Conservation (phyloP, 2,888 invertebrate species). For the Drosophila multiciliata region DNA sequence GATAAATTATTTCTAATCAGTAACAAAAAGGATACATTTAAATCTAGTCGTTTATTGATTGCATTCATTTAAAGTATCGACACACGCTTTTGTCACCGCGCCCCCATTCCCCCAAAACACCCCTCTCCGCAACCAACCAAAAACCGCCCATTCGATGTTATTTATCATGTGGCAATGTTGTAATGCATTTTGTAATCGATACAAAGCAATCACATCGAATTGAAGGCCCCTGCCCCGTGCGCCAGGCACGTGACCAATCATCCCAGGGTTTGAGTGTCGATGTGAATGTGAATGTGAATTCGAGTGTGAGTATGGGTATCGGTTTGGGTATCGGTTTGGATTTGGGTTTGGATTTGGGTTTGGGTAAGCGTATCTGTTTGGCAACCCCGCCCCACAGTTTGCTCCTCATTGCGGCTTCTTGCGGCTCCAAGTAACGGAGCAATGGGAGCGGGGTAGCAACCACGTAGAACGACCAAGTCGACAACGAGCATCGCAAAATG, state of each 20-base stretch:
- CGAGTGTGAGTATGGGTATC: neutral
- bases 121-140: neutral
- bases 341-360: neutral
- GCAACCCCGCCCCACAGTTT: slow-evolving; percentile 28
- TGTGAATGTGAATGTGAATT: slow-evolving; percentile 1
- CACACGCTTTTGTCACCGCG: slow-evolving; percentile 7
- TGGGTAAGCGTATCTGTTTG: slow-evolving; percentile 21
- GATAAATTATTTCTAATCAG: slow-evolving; percentile 17
- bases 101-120: neutral
- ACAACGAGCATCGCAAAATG: slow-evolving; percentile 34
- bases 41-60: slow-evolving; percentile 35
- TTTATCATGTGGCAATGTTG: slow-evolving; percentile 80
- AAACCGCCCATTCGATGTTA: slow-evolving; percentile 58
- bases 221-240: slow-evolving; percentile 55
- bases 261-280: slow-evolving; percentile 13
- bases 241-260: slow-evolving; percentile 74
- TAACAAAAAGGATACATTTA: slow-evolving; percentile 1
- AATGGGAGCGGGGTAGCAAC: slow-evolving; percentile 14
- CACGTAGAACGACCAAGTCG: slow-evolving; percentile 40
- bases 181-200: slow-evolving; percentile 82
- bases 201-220: slow-evolving; percentile 78
- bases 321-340: neutral
- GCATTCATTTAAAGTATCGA: slow-evolving; percentile 41
- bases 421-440: slow-evolving; percentile 48
- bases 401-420: slow-evolving; percentile 23